phyloP scores from a whole-genome alignment of 2,113 vertebrate genomes.

The Phyllostomus discolor region DNA sequence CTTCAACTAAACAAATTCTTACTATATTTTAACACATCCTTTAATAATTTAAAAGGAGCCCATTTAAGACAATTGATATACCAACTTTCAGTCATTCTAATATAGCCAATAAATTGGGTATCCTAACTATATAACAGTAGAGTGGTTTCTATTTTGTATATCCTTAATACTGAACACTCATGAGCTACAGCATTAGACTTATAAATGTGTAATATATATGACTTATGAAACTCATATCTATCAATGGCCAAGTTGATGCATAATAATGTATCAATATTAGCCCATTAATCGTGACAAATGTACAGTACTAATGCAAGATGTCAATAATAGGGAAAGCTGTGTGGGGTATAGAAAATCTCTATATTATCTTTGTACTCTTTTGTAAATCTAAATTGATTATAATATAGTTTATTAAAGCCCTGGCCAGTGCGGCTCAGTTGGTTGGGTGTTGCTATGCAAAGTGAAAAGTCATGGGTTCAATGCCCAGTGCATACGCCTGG shows the following conservation, averaged over 20 bases:
- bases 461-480: no score
- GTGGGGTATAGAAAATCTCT: background rate
- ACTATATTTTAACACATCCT: background rate
- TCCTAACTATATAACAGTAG: background rate
- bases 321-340: background rate
- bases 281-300: background rate
- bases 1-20: background rate
- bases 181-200: background rate
- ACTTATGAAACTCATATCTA: background rate
- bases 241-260: background rate
- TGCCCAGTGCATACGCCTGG: no score
- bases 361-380: background rate
- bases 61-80: background rate
- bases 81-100: background rate
- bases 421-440: no score
- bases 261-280: background rate
- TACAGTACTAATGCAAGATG: background rate
- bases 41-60: conserved; percentile 1
- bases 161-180: background rate
- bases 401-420: background rate
- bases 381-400: background rate
- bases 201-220: background rate
- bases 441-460: no score
- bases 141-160: background rate
- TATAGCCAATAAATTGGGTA: background rate